These are phyloP conservation scores for Melinaea menophilus DNA, from an alignment of 2,888 invertebrate genomes.

Conservation along the genomic window DNA sequence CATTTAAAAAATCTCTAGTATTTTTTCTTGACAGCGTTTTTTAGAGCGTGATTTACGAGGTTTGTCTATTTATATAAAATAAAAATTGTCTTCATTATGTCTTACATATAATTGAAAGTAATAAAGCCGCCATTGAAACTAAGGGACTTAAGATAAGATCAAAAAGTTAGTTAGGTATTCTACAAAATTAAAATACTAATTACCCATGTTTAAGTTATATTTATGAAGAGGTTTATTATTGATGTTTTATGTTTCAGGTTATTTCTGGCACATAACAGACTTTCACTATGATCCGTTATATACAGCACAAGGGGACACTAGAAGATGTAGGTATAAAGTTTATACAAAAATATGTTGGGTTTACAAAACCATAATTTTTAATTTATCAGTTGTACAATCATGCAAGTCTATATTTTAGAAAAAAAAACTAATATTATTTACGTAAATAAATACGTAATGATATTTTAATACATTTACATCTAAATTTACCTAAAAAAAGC, in stretches of 20 bases:
- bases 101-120: not conserved
- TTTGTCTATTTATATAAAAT: conserved; percentile 5
- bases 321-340: conserved; percentile 82
- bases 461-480: no score
- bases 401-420: no score
- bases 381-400: no score
- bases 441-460: no score
- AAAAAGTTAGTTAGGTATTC: not conserved
- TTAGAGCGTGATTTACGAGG: conserved; percentile 8
- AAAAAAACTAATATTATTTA: no score
- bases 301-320: conserved; percentile 85
- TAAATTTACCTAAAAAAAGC: no score
- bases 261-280: conserved; percentile 97
- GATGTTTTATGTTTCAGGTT: conserved; percentile 84
- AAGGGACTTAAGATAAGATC: no score
- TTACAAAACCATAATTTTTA: not conserved
- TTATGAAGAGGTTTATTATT: not conserved
- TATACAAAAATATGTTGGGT: not conserved
- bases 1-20: conserved; percentile 23
- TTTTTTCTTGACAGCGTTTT: conserved; percentile 11
- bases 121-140: not conserved
- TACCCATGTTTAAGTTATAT: not conserved
- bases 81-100: not conserved
- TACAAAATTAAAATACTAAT: not conserved
- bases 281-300: conserved; percentile 93